phyloP scores from a whole-genome alignment of 2,113 vertebrate species.

The Entomyzon cyanotis region DNA sequence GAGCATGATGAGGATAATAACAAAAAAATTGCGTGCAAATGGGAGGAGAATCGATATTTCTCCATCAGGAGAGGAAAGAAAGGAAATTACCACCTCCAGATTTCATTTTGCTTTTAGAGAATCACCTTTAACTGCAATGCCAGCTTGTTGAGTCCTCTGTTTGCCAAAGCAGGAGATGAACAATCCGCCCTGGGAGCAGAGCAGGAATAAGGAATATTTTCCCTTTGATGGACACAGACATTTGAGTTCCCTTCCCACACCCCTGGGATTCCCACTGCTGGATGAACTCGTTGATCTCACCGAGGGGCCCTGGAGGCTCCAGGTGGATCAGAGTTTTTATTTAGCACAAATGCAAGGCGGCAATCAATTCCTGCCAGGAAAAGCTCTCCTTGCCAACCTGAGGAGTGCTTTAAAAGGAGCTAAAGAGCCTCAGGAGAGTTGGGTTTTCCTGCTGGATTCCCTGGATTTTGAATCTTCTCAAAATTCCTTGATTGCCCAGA shows the following conservation, averaged over 20 bases:
- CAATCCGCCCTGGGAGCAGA: background rate
- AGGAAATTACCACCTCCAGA: background rate
- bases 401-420: background rate
- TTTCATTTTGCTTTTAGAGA: background rate
- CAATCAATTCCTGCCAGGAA: background rate
- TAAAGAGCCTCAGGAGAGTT: background rate
- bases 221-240: background rate
- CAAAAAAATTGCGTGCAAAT: background rate
- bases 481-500: background rate
- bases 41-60: background rate
- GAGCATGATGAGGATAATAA: background rate
- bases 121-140: background rate
- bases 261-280: background rate
- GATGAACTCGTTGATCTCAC: background rate
- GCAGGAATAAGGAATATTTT: background rate
- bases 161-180: background rate
- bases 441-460: background rate
- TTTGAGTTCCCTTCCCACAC: background rate
- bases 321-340: constrained; percentile 11
- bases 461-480: background rate
- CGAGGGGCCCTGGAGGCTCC: background rate
- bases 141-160: background rate
- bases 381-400: background rate
- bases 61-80: background rate
- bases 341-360: background rate